Base-by-base conservation (phyloP, 2,797 vertebrate genomes). In the Gallirallus australis region DNA sequence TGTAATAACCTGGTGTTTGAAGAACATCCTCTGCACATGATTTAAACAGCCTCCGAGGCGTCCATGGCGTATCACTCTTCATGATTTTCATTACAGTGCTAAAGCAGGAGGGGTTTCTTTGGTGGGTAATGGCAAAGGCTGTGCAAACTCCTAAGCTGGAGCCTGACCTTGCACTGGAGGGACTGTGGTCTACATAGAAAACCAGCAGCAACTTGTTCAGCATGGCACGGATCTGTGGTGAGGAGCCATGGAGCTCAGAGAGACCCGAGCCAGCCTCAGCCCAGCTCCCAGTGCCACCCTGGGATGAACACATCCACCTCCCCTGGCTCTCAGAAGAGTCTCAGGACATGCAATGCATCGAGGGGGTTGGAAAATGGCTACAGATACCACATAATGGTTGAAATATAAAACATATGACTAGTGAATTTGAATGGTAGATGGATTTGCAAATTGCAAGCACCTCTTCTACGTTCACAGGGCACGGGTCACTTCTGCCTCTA, bases 171-270 rank as follows among this genome's bases (percentile, higher is more conserved):
- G 52, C 52, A 27, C n/a, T 23, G 52, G n/a, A 60, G 45, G 15
- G 65, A 52, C 31, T 45, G 1, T 0, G 15, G 23, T 7, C 35
- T 27, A 48, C 35, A 45, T 4, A 9, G 56, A 24, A 57, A 59
- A 57, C 0, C 39, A 39, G 23, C 1, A 5, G 35, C 2, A 4
- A 17, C 8, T 11, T 33, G 45, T 18, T 73, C 18, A 18, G 50
- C 3, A 2, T 0, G 19, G 47, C 50, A 15, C 33, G 50, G 15
- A 16, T 6, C 27, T 9, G 52, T 0, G 23, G 28, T 0, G 4
- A 37, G 61, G 48, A 66, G 56, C 16, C 30, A 3, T 0, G 17
- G 69, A 57, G 64, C 82, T 60, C 35, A 9, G 79, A 14, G 6
- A 33, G 61, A 73, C 39, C 31, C 3, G 5, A 28, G 20, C 25